Conservation (phyloP, 2,888 invertebrate genomes). For the Aphodius sticticus region DNA sequence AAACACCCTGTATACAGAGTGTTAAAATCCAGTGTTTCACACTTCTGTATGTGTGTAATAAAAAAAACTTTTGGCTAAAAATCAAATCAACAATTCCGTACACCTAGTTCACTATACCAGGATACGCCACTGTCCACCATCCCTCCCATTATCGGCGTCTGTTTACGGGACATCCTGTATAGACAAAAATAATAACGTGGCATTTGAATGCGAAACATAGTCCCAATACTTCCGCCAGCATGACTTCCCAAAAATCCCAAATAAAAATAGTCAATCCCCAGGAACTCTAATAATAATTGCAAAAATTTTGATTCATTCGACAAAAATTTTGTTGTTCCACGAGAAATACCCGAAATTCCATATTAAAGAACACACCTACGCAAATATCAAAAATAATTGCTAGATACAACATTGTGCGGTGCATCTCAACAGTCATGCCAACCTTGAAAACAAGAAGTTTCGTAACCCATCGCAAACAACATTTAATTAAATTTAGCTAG, state of each 20-base stretch:
- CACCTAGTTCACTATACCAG: too few species aligned
- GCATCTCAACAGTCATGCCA: background rate
- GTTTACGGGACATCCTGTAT: too few species aligned
- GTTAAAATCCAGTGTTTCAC: too few species aligned
- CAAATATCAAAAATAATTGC: background rate
- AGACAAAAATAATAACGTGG: too few species aligned
- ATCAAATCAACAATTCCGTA: too few species aligned
- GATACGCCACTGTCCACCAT: too few species aligned
- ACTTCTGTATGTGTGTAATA: too few species aligned
- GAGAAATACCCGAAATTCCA: background rate
- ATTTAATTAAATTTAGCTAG: background rate
- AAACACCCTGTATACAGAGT: too few species aligned
- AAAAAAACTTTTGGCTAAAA: too few species aligned
- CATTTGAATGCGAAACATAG: background rate
- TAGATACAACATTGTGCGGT: background rate
- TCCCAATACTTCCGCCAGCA: background rate
- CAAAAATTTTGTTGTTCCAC: background rate
- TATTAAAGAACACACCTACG: background rate
- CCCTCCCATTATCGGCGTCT: too few species aligned
- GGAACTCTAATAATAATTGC: background rate
- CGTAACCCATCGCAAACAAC: background rate
- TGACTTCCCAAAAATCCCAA: background rate
- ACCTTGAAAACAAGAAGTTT: background rate
- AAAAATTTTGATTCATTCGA: background rate
- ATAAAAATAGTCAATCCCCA: background rate